Evolutionary conservation across 2,888 invertebrate genomes (phyloP).

Genomic region (Sarcophaga caerulescens): DNA sequence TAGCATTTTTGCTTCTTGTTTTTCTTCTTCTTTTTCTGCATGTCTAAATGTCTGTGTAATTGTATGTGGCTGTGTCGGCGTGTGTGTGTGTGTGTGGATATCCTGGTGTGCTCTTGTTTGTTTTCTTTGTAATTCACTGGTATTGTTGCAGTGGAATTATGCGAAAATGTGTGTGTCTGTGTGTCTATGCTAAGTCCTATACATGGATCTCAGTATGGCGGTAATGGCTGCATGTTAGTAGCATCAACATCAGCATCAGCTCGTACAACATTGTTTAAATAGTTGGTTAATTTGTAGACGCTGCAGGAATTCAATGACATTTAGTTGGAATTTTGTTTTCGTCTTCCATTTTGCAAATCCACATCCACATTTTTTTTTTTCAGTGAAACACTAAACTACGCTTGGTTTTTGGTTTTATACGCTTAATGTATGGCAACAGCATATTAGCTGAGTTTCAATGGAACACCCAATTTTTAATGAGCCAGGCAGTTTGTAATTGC

Average conservation of each 20-base stretch:
- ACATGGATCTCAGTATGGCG: neutral
- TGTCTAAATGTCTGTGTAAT: neutral
- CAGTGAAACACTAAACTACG: too few species aligned
- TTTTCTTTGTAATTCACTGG: neutral
- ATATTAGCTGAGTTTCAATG: too few species aligned
- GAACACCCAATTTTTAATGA: too few species aligned
- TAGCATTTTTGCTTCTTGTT: slow-evolving; percentile 43
- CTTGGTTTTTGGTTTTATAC: neutral
- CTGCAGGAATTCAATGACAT: slow-evolving; percentile 35
- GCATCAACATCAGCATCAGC: neutral
- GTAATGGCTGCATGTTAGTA: neutral
- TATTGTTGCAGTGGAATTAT: neutral
- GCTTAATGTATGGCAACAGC: too few species aligned
- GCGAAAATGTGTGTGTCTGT: slow-evolving; percentile 6
- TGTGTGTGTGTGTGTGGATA: neutral
- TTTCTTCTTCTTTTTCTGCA: neutral
- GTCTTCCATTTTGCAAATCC: neutral
- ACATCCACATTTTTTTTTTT: too few species aligned
- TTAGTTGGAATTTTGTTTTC: neutral
- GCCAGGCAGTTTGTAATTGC: too few species aligned
- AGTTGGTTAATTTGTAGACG: slow-evolving; percentile 39
- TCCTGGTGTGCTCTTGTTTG: neutral
- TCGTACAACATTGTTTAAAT: slow-evolving; percentile 26
- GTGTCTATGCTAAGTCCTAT: neutral
- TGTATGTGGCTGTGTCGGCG: neutral